Evolutionary conservation across 53 echinoderm and acorn worm species (phyloP).

Genomic region (Holothuria leucospilota): DNA sequence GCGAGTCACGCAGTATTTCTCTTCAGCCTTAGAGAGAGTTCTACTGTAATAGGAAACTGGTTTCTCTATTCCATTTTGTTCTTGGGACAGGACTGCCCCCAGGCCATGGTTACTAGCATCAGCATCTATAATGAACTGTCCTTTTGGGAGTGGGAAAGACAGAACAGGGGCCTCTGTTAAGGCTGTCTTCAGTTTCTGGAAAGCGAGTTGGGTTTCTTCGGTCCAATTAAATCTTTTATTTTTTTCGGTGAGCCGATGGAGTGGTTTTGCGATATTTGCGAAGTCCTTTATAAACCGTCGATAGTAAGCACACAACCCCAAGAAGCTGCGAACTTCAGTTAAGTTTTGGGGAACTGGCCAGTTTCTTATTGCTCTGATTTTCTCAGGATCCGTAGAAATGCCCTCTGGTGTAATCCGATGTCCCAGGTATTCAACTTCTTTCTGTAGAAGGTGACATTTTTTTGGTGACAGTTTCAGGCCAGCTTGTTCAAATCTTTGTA

Average conservation of each 20-base stretch:
- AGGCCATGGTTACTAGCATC: constrained; percentile 50
- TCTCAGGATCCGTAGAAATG: constrained; percentile 23
- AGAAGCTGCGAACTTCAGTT: constrained; percentile 22
- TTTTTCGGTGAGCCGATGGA: constrained; percentile 49
- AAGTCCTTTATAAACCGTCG: constrained; percentile 12
- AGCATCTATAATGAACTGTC: constrained; percentile 35
- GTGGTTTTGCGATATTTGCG: constrained; percentile 35
- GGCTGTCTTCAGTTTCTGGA: constrained; percentile 20
- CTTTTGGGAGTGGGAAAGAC: constrained; percentile 21
- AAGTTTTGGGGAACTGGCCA: constrained; percentile 22
- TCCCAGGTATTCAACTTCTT: not conserved
- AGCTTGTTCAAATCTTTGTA: not conserved
- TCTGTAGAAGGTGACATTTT: not conserved
- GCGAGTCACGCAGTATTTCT: constrained; percentile 51
- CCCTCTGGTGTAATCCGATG: not conserved
- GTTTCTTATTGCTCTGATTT: constrained; percentile 21
- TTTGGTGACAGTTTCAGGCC: not conserved
- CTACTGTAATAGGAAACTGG: constrained; percentile 49
- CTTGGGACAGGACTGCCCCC: constrained; percentile 50
- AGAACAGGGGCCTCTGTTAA: constrained; percentile 43
- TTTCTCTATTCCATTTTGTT: constrained; percentile 40
- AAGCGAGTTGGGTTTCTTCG: constrained; percentile 14
- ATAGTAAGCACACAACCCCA: constrained; percentile 40
- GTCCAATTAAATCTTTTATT: constrained; percentile 19
- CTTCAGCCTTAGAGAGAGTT: constrained; percentile 1